Evolutionary conservation across 2,797 vertebrate genomes (phyloP).

Genomic region (Mycteria americana): DNA sequence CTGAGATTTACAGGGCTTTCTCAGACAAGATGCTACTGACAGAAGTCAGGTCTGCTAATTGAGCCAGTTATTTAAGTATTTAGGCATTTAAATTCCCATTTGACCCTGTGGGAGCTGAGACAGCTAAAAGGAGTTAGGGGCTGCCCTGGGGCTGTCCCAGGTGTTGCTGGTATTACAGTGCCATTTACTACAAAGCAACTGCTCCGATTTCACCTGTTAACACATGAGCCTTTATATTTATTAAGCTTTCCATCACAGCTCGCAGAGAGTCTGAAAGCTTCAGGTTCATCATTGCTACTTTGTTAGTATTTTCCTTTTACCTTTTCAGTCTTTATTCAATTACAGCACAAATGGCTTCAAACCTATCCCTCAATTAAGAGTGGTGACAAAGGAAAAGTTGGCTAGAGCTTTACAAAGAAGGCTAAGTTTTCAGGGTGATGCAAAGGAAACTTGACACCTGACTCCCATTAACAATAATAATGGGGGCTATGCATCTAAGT

Average conservation of each 20-base stretch:
- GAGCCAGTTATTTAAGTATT: background rate
- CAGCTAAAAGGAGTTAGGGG: background rate
- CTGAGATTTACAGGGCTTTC: background rate
- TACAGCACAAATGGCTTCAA: background rate
- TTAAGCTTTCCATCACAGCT: background rate
- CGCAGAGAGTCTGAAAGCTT: background rate
- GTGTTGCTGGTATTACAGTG: background rate
- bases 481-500: conserved; percentile 21
- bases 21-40: background rate
- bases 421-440: conserved; percentile 30
- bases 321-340: background rate
- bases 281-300: background rate
- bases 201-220: background rate
- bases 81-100: background rate
- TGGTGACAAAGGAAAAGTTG: background rate
- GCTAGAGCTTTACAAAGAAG: background rate
- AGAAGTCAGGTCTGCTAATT: background rate
- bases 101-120: background rate
- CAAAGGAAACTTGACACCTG: conserved; percentile 21
- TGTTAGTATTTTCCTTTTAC: background rate
- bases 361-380: background rate
- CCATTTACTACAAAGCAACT: background rate
- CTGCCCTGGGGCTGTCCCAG: background rate
- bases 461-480: conserved; percentile 48
- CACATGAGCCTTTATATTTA: background rate